Conservation (phyloP, 2,797 vertebrate genomes). For the Mionectes olivaceus region DNA sequence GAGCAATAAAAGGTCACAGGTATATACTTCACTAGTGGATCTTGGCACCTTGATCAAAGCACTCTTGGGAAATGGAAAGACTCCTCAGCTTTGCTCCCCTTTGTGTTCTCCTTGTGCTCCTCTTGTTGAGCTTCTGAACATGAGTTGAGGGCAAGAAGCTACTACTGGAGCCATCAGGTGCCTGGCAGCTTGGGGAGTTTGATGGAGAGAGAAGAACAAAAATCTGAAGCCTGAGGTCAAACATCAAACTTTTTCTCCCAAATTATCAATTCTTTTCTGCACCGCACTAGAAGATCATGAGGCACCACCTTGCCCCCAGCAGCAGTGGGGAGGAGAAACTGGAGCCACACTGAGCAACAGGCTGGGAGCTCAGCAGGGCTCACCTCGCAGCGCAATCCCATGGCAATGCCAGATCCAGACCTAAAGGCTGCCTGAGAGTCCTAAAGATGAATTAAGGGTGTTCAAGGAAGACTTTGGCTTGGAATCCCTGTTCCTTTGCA, state of each 20-base stretch:
- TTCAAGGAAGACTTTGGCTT: background rate
- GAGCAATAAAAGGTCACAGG: background rate
- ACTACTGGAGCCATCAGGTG: background rate
- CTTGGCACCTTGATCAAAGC: background rate
- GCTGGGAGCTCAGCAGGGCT: background rate
- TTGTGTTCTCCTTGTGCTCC: background rate
- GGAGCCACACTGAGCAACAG: background rate
- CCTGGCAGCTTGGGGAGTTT: background rate
- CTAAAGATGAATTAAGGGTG: background rate
- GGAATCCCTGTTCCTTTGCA: background rate
- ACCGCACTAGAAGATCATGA: accelerated
- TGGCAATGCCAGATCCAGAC: background rate
- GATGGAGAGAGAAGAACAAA: background rate
- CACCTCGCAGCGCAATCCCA: background rate
- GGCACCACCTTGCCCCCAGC: background rate
- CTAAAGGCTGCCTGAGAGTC: background rate
- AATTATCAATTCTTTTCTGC: background rate
- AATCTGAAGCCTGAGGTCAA: background rate
- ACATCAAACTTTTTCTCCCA: background rate
- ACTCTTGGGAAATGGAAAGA: background rate
- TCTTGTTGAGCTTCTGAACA: background rate
- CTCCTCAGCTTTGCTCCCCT: background rate
- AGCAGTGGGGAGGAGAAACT: background rate
- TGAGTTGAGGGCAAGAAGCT: background rate
- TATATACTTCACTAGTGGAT: background rate